Base-by-base conservation (phyloP, 2,888 invertebrate genomes). In the Melanchra persicariae region DNA sequence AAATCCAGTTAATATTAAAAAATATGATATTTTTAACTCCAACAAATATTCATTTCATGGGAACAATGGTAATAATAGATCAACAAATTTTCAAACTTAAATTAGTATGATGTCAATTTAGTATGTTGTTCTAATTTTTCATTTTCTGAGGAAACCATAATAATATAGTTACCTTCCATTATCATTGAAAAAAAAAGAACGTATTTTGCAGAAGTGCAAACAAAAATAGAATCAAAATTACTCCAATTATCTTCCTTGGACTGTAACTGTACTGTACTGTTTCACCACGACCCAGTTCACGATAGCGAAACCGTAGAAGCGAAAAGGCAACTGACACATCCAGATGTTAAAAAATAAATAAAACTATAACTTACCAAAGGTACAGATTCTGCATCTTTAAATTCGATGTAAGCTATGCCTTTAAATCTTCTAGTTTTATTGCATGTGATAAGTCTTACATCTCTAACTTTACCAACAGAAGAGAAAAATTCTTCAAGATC, bases 351-450 rank as follows among this genome's bases (percentile, higher is more conserved):
- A 12, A 19, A 52, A 26, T 6, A 19, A 52, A 26, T 9, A 19
- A 9, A 6, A 43, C 26, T 45, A 1, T 47, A 24, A 87, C 97
- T 97, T 94, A 98, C 98, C 96, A 99, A 96, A 73, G 99, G 98
- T 12, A 99, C 99, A 79, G 99, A 99, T 95, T 99, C 99, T 1
- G 99, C 98, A 96, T 99, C 99, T 93, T 98, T 98, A 92, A 99
- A 99, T 95, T 99, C 99, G 74, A 99, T 99, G 91, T 99, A 99
- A n/a, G 99, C 99, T 87, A 99, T 99, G 58, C 99, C 99, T 95
- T 99, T 99, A 89, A 99, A 99, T 83, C 99, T 96, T 89, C 99
- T 97, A 0, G 99, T 99, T 94, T 99, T 99, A 94, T 99, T 99
- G 94, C 99, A 99, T 70, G 99, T 99, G 72, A 99, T 99, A 86